Base-by-base conservation (phyloP, 2,888 invertebrate genomes). In the Mesopsocus fuscifrons region DNA sequence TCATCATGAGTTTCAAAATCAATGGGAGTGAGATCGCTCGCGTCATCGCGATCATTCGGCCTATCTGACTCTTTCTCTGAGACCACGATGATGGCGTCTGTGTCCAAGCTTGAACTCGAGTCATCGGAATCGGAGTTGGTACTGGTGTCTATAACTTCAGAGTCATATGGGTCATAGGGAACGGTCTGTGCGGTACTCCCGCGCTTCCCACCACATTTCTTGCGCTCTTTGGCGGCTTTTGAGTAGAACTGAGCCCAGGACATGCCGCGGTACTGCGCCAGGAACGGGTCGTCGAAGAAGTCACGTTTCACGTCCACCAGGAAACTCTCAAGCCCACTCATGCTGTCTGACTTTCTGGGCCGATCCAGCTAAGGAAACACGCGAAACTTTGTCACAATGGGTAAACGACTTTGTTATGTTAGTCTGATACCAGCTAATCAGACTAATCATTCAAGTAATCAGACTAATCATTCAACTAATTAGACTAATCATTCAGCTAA, bases 201-300 rank as follows among this genome's bases (percentile, higher is more conserved):
- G n/a, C 23, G 20, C 22, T 23, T 23, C 21, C 16, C 16, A 11
- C 23, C 16, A 23, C 13, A 23, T 42, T 42, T 15, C 41, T 43
- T 43, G 33, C 48, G 49, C 34, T 49, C 48, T 13, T 51, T 48
- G 3, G 57, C 49, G 60, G 55, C 54, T 57, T 66, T 48, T 54
- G 53, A 48, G 59, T 61, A 55, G 50, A 63, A 63, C 44, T 62
- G 62, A 20, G 52, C 45, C 63, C 63, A 63, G 41, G 55, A 53
- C 56, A 62, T 58, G 5, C 62, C 62, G 54, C 67, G 65, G 52
- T 65, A 68, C 22, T 59, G 60, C 9, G 61, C 59, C 15, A 69
- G 56, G 47, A 66, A 62, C 45, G 65, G 65, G 52, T 69, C 68
- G 47, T 61, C 60, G 52, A 68, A 68, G 46, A 66, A 65, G 23